Evolutionary conservation across 2,888 invertebrate genomes (phyloP), one percentile per base, ranked within the genome.

Genomic region (Erannis defoliaria): DNA sequence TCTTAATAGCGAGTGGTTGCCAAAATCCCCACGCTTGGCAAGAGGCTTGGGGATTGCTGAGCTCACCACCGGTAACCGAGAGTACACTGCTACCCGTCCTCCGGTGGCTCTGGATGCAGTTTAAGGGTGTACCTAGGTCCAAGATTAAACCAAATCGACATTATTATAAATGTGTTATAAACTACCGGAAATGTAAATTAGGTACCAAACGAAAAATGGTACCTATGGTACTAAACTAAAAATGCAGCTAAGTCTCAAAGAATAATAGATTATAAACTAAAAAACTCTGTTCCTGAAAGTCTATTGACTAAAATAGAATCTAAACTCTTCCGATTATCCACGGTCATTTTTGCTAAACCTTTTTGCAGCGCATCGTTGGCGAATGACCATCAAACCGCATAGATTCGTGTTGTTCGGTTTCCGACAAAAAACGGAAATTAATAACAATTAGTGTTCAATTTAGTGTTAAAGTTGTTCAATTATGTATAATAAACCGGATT

Each of bases 401-500:
- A 29, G 53, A 21, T 29, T 43, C 61, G 55, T 50, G 50, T 55
- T 55, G 31, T n/a, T 49, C 19, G 14, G 38, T 53, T 59, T 59
- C 54, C 54, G 53, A 54, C 19, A 51, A 60, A 55, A 61, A 62
- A 56, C 50, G 38, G 51, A 61, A 55, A 50, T 21, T 37, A 19
- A 16, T 9, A 18, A 9, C 33, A 62, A 62, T 62, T 51, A 55
- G 43, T 26, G 46, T 3, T 40, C 55, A 55, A 55, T 55, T 49
- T 45, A 10, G 31, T 50, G 55, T 50, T 61, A 35, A 61, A 55
- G n/a, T 21, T 31, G 33, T 29, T 33, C 19, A 58, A 51, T 45
- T 51, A 46, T 1, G 5, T 16, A 8, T 14, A 42, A 5, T 18
- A n/a, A 19, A 14, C 16, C 6, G 18, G 37, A 37, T 37, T 37